Base-by-base conservation (phyloP, 2,888 invertebrate species). In the Himalopsyche anomala region DNA sequence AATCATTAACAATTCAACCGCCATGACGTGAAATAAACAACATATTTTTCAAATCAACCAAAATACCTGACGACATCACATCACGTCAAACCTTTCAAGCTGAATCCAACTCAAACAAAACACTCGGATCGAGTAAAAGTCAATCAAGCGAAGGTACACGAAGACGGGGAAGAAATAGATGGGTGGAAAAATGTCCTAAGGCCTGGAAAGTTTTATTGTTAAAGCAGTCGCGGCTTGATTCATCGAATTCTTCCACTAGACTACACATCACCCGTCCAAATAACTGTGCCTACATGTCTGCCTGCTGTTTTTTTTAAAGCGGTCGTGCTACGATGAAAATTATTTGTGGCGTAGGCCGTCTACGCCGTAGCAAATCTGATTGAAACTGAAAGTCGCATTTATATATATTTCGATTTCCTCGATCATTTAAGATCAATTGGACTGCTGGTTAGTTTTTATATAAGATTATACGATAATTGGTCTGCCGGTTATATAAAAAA, bases 171-270 rank as follows among this genome's bases (percentile, higher is more conserved):
- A 62, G 19, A 28, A 62, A 62, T 62, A 19, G 62, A 62, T 19
- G 62, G 62, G 19, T 19, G 19, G 62, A 19, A 62, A 62, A 62
- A 62, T 19, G 62, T 62, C 62, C 62, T 62, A n/a, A 11, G 28
- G 62, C 19, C 28, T 62, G 62, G 28, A 62, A 62, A 62, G 62
- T 62, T 62, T 62, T 62, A 62, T 62, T 62, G 62, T 62, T 62
- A 28, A 28, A 19, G 19, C 19, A 62, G 19, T 62, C 62, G 28
- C 62, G 62, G 28, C 28, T n/a, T 19, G 62, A 62, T 62, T 19
- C 62, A 28, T 62, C n/a, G 62, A 19, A 62, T 19, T 62, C 19
- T 51, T 51, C 51, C 62, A 62, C 62, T 62, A 62, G 19, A 62
- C 19, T 62, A 15, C 62, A 8, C n/a, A 11, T 15, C 19, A 62